Evolutionary conservation across 2,888 invertebrate genomes (phyloP).

Genomic region (Drosophila limbata): DNA sequence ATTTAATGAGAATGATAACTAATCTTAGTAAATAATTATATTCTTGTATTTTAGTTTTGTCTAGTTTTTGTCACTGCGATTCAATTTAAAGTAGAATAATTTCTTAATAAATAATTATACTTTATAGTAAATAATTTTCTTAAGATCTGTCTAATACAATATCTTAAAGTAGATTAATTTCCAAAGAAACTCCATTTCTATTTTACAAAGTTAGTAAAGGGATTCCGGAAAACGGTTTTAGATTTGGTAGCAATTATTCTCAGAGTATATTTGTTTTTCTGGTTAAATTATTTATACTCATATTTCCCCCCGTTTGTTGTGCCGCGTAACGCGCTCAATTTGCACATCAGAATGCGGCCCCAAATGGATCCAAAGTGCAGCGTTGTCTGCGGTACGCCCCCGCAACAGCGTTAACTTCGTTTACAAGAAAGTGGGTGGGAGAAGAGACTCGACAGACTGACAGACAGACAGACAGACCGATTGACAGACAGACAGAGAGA

Average conservation of each 20-base stretch:
- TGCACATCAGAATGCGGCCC: conserved; percentile 39
- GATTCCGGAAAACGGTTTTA: no score
- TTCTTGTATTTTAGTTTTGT: no score
- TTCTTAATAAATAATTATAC: neutral
- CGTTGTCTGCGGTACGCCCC: conserved; percentile 49
- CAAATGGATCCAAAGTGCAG: conserved; percentile 71
- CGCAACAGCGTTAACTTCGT: conserved; percentile 33
- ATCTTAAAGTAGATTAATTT: no score
- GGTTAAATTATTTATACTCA: conserved; percentile 26
- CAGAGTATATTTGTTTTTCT: conserved; percentile 14
- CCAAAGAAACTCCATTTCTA: neutral
- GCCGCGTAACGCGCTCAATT: conserved; percentile 19
- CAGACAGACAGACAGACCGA: conserved; percentile 13
- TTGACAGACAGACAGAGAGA: conserved; percentile 10
- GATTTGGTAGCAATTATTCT: no score
- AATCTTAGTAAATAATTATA: no score
- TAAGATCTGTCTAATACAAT: no score
- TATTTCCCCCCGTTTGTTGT: conserved; percentile 8
- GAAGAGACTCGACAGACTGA: conserved; percentile 16
- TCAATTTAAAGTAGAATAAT: neutral
- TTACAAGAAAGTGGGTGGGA: conserved; percentile 50
- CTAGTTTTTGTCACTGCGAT: no score
- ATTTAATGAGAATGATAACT: neutral
- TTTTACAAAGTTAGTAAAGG: neutral
- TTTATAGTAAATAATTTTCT: no score